phyloP scores from a whole-genome alignment of 2,113 vertebrate genomes.

The Aptenodytes patagonicus region DNA sequence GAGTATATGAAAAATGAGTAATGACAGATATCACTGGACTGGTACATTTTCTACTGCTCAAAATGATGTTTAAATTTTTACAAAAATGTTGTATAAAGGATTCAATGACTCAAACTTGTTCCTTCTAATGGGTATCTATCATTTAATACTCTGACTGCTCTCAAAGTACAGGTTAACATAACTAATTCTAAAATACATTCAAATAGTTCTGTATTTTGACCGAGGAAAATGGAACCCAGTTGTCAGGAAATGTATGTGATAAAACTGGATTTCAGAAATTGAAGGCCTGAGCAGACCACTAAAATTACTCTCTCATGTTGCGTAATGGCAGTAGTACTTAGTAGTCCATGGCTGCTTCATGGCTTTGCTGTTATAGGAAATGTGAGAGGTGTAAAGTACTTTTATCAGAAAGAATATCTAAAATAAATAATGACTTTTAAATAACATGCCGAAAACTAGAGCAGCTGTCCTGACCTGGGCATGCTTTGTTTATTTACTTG shows the following conservation, averaged over 20 bases:
- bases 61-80: slow-evolving; percentile 41
- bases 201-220: not conserved
- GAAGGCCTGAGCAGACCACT: not conserved
- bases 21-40: slow-evolving; percentile 56
- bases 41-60: slow-evolving; percentile 14
- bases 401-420: not conserved
- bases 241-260: not conserved
- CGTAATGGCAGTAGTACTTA: not conserved
- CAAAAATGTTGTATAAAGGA: slow-evolving; percentile 28
- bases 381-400: not conserved
- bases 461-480: not conserved
- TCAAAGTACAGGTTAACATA: not conserved
- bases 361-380: not conserved
- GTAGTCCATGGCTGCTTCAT: not conserved
- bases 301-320: not conserved
- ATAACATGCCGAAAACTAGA: not conserved
- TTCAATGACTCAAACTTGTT: slow-evolving; percentile 27
- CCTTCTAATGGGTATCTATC: slow-evolving; percentile 47
- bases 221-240: not conserved
- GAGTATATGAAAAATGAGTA: slow-evolving; percentile 44
- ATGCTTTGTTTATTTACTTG: not conserved
- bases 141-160: not conserved
- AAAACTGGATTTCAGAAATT: not conserved
- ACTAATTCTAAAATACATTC: not conserved
- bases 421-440: not conserved